These are phyloP conservation scores for Lamprotornis superbus DNA, from an alignment of 2,113 vertebrate genomes.

Conservation along the genomic window DNA sequence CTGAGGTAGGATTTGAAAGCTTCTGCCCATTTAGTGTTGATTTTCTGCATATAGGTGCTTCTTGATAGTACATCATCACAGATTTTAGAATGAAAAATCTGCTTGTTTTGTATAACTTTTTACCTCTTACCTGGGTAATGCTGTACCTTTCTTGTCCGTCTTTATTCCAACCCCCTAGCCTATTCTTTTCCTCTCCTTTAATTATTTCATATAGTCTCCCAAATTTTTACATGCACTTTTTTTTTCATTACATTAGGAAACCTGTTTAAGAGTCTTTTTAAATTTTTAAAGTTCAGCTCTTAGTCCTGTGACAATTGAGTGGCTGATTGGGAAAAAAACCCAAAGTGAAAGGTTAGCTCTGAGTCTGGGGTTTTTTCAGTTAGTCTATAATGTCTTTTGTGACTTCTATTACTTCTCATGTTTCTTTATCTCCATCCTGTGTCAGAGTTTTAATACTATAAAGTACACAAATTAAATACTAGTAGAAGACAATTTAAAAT, in stretches of 20 bases:
- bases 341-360: background rate
- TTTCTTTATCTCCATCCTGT: background rate
- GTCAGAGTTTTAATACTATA: background rate
- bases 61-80: background rate
- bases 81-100: background rate
- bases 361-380: background rate
- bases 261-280: background rate
- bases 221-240: background rate
- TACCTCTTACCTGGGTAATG: background rate
- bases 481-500: background rate
- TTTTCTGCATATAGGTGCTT: background rate
- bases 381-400: background rate
- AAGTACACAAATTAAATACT: background rate
- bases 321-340: accelerated
- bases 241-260: background rate
- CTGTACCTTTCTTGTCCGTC: background rate
- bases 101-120: background rate
- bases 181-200: background rate
- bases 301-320: background rate
- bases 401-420: background rate
- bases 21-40: background rate
- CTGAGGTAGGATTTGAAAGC: background rate
- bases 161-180: background rate
- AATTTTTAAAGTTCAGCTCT: background rate
- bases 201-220: background rate